Evolutionary conservation across 1,140 invertebrate genomes (phyloP).

Genomic region (Heliconius nattereri): DNA sequence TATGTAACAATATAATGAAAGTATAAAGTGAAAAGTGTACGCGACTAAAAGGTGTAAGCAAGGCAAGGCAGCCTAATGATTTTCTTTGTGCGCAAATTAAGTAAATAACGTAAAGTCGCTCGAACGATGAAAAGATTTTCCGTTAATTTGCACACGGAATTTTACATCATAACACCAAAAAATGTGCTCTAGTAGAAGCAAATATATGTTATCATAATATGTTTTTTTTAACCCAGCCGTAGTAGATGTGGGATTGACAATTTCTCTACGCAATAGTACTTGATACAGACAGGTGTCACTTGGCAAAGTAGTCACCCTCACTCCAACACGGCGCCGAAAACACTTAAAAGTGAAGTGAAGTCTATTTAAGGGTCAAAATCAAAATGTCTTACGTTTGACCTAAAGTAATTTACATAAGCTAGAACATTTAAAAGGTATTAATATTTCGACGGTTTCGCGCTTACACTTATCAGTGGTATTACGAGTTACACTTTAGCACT

Average conservation of each 20-base stretch:
- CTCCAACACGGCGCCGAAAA: not conserved
- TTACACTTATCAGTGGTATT: slow-evolving; percentile 32
- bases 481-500: slow-evolving; percentile 26
- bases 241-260: not conserved
- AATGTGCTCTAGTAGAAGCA: no score
- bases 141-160: no score
- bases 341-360: not conserved
- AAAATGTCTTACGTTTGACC: not conserved
- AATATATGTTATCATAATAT: no score
- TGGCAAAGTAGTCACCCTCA: not conserved
- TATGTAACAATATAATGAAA: no score
- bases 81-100: no score
- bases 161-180: no score
- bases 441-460: slow-evolving; percentile 30
- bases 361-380: not conserved
- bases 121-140: no score
- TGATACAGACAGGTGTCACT: not conserved
- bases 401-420: slow-evolving; percentile 18
- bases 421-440: slow-evolving; percentile 16
- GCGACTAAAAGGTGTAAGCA: no score
- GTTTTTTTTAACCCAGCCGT: not conserved
- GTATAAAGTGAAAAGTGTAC: no score
- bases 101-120: no score
- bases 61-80: no score
- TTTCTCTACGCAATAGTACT: not conserved